Percentiles rank a stretch among this genome's conserved stretches.
Evolutionary conservation across 2,888 invertebrate genomes (phyloP).

Genomic region (Dolomedes plantarius): DNA sequence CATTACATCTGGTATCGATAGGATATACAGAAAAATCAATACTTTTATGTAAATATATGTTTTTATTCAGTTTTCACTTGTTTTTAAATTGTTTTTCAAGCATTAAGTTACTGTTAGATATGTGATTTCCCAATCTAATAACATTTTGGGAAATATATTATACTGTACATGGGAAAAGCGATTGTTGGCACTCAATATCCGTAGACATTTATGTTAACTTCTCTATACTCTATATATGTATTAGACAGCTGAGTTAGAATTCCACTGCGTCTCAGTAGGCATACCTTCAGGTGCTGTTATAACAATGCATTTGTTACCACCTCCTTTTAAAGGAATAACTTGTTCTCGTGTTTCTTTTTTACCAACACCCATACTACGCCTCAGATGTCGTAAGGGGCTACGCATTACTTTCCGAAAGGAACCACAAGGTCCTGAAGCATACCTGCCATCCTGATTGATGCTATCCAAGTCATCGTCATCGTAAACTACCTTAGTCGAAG

Average conservation of each 20-base stretch:
- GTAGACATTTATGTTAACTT: too few relatives aligned
- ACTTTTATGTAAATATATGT: too few relatives aligned
- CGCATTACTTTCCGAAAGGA: slow-evolving; percentile 30
- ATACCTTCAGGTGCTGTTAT: slow-evolving; percentile 65
- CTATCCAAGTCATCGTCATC: slow-evolving; percentile 43
- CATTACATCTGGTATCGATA: too few relatives aligned
- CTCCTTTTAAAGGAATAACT: slow-evolving; percentile 63
- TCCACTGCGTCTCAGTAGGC: slow-evolving; percentile 38
- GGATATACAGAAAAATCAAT: too few relatives aligned
- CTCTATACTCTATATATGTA: too few relatives aligned
- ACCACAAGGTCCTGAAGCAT: slow-evolving; percentile 10
- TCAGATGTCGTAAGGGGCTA: slow-evolving; percentile 40
- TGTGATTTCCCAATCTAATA: background rate
- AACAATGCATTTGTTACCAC: slow-evolving; percentile 69
- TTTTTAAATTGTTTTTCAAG: too few relatives aligned
- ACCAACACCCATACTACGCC: slow-evolving; percentile 26
- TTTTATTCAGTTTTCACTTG: too few relatives aligned
- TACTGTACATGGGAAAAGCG: background rate
- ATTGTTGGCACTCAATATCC: background rate
- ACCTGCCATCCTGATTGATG: background rate
- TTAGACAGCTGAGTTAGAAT: slow-evolving; percentile 43
- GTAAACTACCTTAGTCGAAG: slow-evolving; percentile 39
- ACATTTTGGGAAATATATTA: background rate
- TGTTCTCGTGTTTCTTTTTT: slow-evolving; percentile 55
- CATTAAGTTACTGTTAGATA: too few relatives aligned